phyloP scores from a whole-genome alignment of 2,888 invertebrate genomes.

The Pterobdella sp. region DNA sequence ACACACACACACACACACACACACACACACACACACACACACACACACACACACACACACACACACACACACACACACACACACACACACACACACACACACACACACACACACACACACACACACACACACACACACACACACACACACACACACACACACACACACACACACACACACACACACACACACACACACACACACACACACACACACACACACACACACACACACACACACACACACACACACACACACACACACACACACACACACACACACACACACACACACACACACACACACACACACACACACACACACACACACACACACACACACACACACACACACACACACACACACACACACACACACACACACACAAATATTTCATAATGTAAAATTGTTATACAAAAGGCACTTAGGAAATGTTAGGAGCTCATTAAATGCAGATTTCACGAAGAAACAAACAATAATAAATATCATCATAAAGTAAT shows the following conservation, averaged over 20 bases:
- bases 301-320: conserved; percentile 31
- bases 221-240: conserved; percentile 19
- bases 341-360: conserved; percentile 32
- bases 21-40: conserved; percentile 17
- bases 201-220: conserved; percentile 21
- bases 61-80: conserved; percentile 15
- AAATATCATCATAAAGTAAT: no score
- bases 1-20: conserved; percentile 19
- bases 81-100: conserved; percentile 17
- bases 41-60: conserved; percentile 22
- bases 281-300: conserved; percentile 25
- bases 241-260: conserved; percentile 20
- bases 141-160: conserved; percentile 16
- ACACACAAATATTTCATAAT: no score
- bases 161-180: conserved; percentile 27
- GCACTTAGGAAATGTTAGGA: no score
- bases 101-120: conserved; percentile 13
- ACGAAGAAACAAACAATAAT: no score
- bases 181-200: conserved; percentile 23
- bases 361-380: conserved; percentile 13
- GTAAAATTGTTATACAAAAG: no score
- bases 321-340: conserved; percentile 29
- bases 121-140: conserved; percentile 14
- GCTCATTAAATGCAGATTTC: no score
- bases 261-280: conserved; percentile 19